A percentile compares a stretch with the other conserved stretches of the same genome.
phyloP scores from a whole-genome alignment of 2,888 invertebrate genomes.

The Anoplius nigerrimus region DNA sequence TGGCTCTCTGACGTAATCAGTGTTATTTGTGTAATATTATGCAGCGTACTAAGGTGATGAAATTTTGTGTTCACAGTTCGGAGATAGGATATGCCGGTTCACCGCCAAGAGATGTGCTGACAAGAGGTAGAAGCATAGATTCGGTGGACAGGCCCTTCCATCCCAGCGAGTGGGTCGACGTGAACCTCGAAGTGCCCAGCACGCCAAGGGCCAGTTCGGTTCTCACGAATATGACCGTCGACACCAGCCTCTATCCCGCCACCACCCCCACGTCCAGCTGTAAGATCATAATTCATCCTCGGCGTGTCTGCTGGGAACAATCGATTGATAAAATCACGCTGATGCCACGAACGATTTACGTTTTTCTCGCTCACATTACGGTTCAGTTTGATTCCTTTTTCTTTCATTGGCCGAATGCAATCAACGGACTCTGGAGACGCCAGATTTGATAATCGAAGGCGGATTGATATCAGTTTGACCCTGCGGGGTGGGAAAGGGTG shows the following conservation, averaged over 20 bases:
- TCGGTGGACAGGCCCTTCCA: conserved; percentile 73
- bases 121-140: conserved; percentile 71
- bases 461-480: background rate
- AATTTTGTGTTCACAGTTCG: conserved; percentile 55
- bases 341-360: too few species aligned
- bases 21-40: conserved; percentile 1
- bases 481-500: too few species aligned
- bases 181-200: conserved; percentile 76
- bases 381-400: too few species aligned
- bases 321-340: too few species aligned
- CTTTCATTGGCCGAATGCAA: too few species aligned
- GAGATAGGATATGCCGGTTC: conserved; percentile 73
- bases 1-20: too few species aligned
- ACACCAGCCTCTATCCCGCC: conserved; percentile 57
- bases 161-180: conserved; percentile 78
- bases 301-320: too few species aligned
- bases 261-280: conserved; percentile 56
- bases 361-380: too few species aligned
- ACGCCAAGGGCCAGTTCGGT: conserved; percentile 66
- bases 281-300: conserved; percentile 41
- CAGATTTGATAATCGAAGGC: too few species aligned
- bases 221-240: conserved; percentile 62
- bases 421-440: too few species aligned
- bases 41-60: too few species aligned
- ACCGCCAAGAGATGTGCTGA: conserved; percentile 66